Evolutionary conservation across 1,140 invertebrate genomes (phyloP).

Genomic region (Hylaeus anthracinus): DNA sequence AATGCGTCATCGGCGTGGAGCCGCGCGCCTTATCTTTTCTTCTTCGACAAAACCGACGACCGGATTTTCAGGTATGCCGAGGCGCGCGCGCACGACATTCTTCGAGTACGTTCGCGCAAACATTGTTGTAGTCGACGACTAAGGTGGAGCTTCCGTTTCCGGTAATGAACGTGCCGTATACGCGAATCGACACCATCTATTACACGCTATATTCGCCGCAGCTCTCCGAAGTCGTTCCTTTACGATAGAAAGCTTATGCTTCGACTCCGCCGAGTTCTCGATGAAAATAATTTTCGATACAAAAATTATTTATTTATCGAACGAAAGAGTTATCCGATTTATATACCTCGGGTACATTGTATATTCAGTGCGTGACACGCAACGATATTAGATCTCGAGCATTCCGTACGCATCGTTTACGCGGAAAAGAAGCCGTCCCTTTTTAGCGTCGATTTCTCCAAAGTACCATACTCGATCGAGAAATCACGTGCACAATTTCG

Average conservation of each 20-base stretch:
- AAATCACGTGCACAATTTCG: too few relatives aligned
- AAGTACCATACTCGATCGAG: too few relatives aligned
- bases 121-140: conserved; percentile 47
- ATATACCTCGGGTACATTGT: too few relatives aligned
- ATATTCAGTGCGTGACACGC: too few relatives aligned
- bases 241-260: background rate
- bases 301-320: too few relatives aligned
- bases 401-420: too few relatives aligned
- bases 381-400: too few relatives aligned
- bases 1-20: too few relatives aligned
- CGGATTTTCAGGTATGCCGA: conserved; percentile 24
- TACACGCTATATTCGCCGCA: conserved; percentile 12
- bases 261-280: background rate
- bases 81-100: conserved; percentile 45
- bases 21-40: background rate
- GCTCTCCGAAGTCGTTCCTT: background rate
- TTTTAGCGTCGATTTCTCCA: too few relatives aligned
- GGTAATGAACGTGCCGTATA: conserved; percentile 72
- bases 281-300: too few relatives aligned
- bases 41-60: background rate
- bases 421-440: too few relatives aligned
- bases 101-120: conserved; percentile 50
- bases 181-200: conserved; percentile 59
- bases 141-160: conserved; percentile 79
- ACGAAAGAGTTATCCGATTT: too few relatives aligned